Percentiles rank a stretch among this genome's conserved stretches.
Conservation (phyloP, 2,113 vertebrate genomes). For the Sinocyclocheilus anophthalmus region DNA sequence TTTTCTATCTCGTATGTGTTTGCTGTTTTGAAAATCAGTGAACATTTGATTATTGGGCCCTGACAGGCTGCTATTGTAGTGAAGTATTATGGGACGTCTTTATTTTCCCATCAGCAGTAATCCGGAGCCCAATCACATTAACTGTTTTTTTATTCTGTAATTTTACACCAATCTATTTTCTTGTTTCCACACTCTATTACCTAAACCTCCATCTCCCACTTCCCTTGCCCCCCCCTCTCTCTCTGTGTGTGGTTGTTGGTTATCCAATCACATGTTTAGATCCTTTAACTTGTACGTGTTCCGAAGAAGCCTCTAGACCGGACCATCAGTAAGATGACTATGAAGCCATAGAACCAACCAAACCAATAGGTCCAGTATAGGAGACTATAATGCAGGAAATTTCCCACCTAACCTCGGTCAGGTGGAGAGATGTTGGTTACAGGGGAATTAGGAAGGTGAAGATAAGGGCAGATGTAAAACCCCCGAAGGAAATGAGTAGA, state of each 20-base stretch:
- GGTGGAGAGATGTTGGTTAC: too few relatives aligned
- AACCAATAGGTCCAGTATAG: too few relatives aligned
- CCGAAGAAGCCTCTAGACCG: too few relatives aligned
- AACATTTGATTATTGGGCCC: slow-evolving; percentile 9
- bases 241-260: not conserved
- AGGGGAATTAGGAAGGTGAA: too few relatives aligned
- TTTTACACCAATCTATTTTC: slow-evolving; percentile 24
- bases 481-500: too few relatives aligned
- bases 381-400: too few relatives aligned
- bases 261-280: not conserved
- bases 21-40: slow-evolving; percentile 19
- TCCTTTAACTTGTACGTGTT: slow-evolving; percentile 22
- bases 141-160: not conserved
- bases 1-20: slow-evolving; percentile 47
- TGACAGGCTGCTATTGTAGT: slow-evolving; percentile 15
- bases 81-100: slow-evolving; percentile 28
- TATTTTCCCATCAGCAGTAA: slow-evolving; percentile 10
- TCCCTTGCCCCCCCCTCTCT: not conserved
- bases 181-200: not conserved
- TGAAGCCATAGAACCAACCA: too few relatives aligned
- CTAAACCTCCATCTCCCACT: slow-evolving; percentile 10
- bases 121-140: slow-evolving; percentile 20
- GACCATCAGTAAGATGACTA: too few relatives aligned
- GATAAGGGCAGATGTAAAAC: too few relatives aligned
- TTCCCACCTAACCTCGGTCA: too few relatives aligned